These are phyloP conservation scores for Cotesia congregata DNA, from an alignment of 2,888 invertebrate genomes.

Conservation along the genomic window DNA sequence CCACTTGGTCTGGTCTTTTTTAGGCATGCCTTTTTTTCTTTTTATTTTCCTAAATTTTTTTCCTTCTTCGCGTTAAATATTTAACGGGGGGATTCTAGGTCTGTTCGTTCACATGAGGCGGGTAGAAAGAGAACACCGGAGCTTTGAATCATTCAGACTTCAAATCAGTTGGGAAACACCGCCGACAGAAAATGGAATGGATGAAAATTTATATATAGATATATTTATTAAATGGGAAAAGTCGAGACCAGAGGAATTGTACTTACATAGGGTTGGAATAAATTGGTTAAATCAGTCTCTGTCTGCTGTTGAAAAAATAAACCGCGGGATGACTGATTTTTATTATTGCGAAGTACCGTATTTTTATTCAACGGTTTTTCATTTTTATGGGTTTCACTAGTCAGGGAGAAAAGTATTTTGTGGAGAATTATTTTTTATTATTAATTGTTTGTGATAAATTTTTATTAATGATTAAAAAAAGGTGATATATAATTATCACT, in stretches of 20 bases:
- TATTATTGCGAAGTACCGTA: background rate
- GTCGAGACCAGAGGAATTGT: slow-evolving; percentile 12
- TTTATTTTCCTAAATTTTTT: slow-evolving; percentile 22
- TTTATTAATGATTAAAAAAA: no score
- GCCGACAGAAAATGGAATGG: background rate
- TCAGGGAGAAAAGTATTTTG: no score
- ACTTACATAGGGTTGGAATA: slow-evolving; percentile 16
- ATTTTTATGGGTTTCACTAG: no score
- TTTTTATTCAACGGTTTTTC: background rate
- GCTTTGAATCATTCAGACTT: slow-evolving; percentile 35
- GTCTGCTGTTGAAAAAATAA: background rate
- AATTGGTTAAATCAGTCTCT: slow-evolving; percentile 18
- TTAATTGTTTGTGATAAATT: no score
- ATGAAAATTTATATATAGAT: background rate
- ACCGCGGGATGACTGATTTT: background rate
- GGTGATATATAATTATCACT: no score
- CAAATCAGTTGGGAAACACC: slow-evolving; percentile 4
- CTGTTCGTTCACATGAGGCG: slow-evolving; percentile 9
- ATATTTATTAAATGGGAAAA: background rate
- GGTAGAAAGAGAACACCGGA: slow-evolving; percentile 4
- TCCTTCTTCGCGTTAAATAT: slow-evolving; percentile 18
- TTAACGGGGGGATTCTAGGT: slow-evolving; percentile 5
- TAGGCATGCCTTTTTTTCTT: slow-evolving; percentile 39
- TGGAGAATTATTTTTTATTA: no score
- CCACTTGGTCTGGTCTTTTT: slow-evolving; percentile 34